Conservation (phyloP, 2,113 vertebrate genomes). For the Otis tarda region DNA sequence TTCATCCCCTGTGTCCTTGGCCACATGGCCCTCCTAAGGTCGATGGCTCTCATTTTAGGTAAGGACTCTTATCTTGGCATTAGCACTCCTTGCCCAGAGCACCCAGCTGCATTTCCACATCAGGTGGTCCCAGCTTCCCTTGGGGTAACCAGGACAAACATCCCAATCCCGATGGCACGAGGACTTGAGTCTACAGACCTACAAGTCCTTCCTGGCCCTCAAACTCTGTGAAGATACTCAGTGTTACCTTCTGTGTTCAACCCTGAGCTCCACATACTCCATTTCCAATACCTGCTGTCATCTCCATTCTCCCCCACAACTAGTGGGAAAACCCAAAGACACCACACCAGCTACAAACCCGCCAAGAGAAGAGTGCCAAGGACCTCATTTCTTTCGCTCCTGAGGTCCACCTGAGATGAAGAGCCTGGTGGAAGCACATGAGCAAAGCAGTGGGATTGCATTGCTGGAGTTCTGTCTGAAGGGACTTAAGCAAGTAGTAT, state of each 20-base stretch:
- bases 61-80: background rate
- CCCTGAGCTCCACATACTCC: background rate
- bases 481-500: background rate
- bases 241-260: background rate
- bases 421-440: background rate
- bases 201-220: background rate
- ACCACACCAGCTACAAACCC: background rate
- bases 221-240: rapidly evolving
- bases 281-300: background rate
- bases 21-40: background rate
- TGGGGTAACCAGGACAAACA: background rate
- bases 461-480: background rate
- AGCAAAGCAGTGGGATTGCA: background rate
- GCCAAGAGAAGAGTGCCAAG: background rate
- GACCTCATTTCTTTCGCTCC: background rate
- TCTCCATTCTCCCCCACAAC: background rate
- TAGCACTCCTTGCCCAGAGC: background rate
- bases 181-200: background rate
- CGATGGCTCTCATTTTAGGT: rapidly evolving
- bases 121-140: background rate
- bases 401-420: background rate
- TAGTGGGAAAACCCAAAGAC: background rate
- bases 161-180: background rate
- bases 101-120: background rate
- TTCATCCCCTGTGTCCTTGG: background rate